Percentiles rank a stretch among this genome's conserved stretches.
Evolutionary conservation across 2,113 vertebrate species (phyloP).

Genomic region (Tor tambroides): DNA sequence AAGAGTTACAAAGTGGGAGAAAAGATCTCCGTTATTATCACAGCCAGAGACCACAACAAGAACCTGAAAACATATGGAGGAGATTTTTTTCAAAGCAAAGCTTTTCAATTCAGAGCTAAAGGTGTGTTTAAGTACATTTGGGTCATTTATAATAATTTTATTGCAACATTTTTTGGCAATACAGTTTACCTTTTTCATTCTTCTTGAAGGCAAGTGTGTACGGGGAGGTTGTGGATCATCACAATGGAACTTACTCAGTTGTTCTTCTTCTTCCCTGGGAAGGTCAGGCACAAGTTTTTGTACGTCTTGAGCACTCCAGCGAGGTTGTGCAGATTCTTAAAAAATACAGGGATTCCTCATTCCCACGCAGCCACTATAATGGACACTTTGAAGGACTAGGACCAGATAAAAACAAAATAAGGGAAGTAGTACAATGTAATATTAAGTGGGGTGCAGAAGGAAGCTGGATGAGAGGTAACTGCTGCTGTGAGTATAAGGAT

Average conservation of each 20-base stretch:
- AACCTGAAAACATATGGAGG: too few relatives aligned
- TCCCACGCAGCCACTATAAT: background rate
- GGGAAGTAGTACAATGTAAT: background rate
- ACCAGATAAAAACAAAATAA: background rate
- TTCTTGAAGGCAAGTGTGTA: background rate
- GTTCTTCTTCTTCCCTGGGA: too few relatives aligned
- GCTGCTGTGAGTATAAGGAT: constrained; percentile 20
- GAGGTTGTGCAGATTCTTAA: constrained; percentile 51
- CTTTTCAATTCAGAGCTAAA: background rate
- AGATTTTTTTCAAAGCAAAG: background rate
- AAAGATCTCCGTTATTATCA: background rate
- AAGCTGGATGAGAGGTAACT: background rate
- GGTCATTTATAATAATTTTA: too few relatives aligned
- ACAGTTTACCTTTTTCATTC: background rate
- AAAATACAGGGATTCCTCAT: background rate
- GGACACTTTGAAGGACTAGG: background rate
- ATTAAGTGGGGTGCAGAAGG: background rate
- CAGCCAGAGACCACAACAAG: too few relatives aligned
- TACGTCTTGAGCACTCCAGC: constrained; percentile 1
- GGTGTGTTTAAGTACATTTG: background rate
- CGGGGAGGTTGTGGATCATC: too few relatives aligned
- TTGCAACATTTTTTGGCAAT: background rate
- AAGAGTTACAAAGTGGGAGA: background rate
- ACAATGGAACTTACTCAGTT: too few relatives aligned
- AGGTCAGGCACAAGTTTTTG: too few relatives aligned